Evolutionary conservation across 2,113 vertebrate species (phyloP), one percentile per base, ranked within the genome.

Genomic region (Acanthochromis polyacanthus): DNA sequence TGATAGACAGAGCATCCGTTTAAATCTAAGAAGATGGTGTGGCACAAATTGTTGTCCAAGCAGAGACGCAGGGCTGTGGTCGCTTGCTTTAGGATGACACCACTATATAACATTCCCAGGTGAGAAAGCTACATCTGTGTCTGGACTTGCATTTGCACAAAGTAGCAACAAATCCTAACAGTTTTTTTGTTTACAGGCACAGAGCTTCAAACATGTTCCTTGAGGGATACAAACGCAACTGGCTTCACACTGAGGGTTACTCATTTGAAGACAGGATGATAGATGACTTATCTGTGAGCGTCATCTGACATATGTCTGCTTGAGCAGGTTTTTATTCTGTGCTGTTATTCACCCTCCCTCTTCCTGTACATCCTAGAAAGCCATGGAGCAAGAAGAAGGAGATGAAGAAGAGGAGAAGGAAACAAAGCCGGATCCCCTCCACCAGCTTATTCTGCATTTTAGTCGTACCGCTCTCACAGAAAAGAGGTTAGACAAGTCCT

Each of bases 21-120:
- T 87, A 99, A 98, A 90, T 97, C 97, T 58, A 98, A 98, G 92
- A 97, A 97, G 87, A 97, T 97, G n/a, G 97, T 97, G 32, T 99
- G 97, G 97, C 96, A 98, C 92, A 98, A 98, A 79, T 94, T 99
- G 52, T 84, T 99, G 62, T 98, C 97, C 48, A 99, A 99, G 91
- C 97, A 99, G 91, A 95, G 97, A 9, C 95, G 97, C n/a, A 92
- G 96, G 16, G 97, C 97, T 0, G 97, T 99, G 4, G 97, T 98
- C 1, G 97, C 97, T 28, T 99, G 97, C 83, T 99, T 99, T 85
- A 95, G 97, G 80, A 99, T 99, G 97, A 98, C 96, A 0, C 97
- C 97, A 0, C 93, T 99, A 2, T 97, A 99, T 89, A 99, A 99
- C 90, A 89, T 98, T 67, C 96, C 96, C 79, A 96, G 96, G 97